phyloP scores from a whole-genome alignment of 1,140 invertebrate genomes.

The Dreissena polymorpha region DNA sequence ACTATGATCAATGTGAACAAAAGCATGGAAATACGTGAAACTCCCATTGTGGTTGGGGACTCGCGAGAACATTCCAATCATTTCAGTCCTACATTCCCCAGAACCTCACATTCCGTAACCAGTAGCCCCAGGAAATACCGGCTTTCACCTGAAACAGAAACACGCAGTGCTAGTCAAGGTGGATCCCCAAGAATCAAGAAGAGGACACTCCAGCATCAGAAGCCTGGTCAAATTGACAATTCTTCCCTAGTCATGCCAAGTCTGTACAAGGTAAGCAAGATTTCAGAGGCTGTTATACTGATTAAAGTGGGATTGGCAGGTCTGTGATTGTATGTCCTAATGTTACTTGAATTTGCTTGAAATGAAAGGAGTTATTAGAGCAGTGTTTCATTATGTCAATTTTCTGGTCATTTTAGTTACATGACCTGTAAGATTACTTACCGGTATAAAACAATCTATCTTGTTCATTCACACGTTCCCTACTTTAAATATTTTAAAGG shows the following conservation, averaged over 20 bases:
- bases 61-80: not conserved
- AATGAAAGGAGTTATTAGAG: too few species aligned
- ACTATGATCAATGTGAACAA: slow-evolving; percentile 63
- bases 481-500: too few species aligned
- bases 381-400: too few species aligned
- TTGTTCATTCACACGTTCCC: too few species aligned
- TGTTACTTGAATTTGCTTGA: too few species aligned
- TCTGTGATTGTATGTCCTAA: too few species aligned
- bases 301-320: too few species aligned
- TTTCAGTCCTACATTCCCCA: slow-evolving; percentile 50
- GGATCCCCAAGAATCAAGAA: slow-evolving; percentile 71
- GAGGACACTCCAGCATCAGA: slow-evolving; percentile 67
- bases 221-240: slow-evolving; percentile 90
- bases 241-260: slow-evolving; percentile 84
- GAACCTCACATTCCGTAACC: slow-evolving; percentile 53
- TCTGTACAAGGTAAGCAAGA: slow-evolving; percentile 82
- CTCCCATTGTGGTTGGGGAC: slow-evolving; percentile 26
- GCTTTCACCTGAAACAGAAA: slow-evolving; percentile 64
- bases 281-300: not conserved
- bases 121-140: slow-evolving; percentile 61
- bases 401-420: too few species aligned
- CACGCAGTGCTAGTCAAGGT: slow-evolving; percentile 66
- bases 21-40: slow-evolving; percentile 39
- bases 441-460: too few species aligned
- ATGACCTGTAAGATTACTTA: too few species aligned